These are phyloP conservation scores for Clarias macrocephalus DNA, from an alignment of 2,113 vertebrate genomes.

Conservation along the genomic window DNA sequence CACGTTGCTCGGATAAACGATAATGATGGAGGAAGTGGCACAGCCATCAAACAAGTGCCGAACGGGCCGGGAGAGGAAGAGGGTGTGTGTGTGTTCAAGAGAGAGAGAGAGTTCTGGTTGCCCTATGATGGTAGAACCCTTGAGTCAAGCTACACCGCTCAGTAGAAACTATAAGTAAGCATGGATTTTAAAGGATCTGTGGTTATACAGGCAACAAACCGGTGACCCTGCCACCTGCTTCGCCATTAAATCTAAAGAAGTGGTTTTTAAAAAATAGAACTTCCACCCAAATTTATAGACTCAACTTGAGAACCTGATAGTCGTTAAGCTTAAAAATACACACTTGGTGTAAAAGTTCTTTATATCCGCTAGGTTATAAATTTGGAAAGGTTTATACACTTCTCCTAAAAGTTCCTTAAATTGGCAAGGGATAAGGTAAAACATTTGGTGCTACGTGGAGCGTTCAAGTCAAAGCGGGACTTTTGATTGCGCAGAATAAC, in stretches of 20 bases:
- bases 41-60: conserved; percentile 33
- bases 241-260: background rate
- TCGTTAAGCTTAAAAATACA: conserved; percentile 22
- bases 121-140: background rate
- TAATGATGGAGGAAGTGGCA: conserved; percentile 47
- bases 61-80: background rate
- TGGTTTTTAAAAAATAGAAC: background rate
- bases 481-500: too few relatives aligned
- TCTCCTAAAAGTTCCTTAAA: background rate
- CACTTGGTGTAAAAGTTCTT: background rate
- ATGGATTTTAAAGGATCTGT: background rate
- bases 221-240: conserved; percentile 21
- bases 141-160: conserved; percentile 5
- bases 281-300: conserved; percentile 8
- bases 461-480: too few relatives aligned
- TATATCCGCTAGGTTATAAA: background rate
- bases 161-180: conserved; percentile 21
- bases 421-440: background rate
- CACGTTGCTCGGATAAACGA: conserved; percentile 45
- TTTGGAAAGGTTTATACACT: background rate
- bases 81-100: conserved; percentile 1
- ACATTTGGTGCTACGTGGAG: background rate
- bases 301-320: background rate
- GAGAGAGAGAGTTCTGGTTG: background rate
- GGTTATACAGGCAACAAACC: conserved; percentile 1